Conservation (phyloP, 2,113 vertebrate genomes). For the Oreochromis spilurus region DNA sequence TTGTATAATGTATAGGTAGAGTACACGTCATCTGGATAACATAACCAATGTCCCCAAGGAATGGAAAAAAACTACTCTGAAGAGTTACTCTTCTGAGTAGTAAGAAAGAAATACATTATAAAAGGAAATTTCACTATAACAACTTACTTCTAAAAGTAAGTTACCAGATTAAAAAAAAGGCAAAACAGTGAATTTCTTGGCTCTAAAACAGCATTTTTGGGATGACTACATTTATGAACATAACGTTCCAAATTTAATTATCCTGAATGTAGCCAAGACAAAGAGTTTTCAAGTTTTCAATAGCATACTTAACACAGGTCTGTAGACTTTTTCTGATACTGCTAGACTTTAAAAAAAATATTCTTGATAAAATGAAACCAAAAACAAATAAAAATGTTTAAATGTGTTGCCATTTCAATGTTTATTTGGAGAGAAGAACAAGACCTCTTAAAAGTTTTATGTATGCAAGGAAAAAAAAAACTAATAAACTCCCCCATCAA, state of each 20-base stretch:
- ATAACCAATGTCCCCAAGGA: not conserved
- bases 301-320: not conserved
- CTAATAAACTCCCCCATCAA: not conserved
- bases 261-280: not conserved
- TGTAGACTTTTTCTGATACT: not conserved
- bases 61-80: not conserved
- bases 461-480: not conserved
- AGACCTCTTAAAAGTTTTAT: not conserved
- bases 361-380: not conserved
- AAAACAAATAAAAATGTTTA: not conserved
- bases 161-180: not conserved
- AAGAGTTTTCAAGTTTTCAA: not conserved
- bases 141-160: not conserved
- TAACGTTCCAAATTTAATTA: not conserved
- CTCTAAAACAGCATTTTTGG: not conserved
- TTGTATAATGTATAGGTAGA: not conserved
- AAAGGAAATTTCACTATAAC: not conserved
- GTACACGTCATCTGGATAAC: not conserved
- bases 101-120: not conserved
- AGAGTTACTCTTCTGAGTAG: not conserved
- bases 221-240: not conserved
- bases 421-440: not conserved
- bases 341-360: not conserved
- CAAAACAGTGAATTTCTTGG: not conserved
- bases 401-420: not conserved